Percentiles rank a stretch among this genome's conserved stretches.
phyloP scores from a whole-genome alignment of 2,113 vertebrate genomes.

The Coregonus clupeaformis region DNA sequence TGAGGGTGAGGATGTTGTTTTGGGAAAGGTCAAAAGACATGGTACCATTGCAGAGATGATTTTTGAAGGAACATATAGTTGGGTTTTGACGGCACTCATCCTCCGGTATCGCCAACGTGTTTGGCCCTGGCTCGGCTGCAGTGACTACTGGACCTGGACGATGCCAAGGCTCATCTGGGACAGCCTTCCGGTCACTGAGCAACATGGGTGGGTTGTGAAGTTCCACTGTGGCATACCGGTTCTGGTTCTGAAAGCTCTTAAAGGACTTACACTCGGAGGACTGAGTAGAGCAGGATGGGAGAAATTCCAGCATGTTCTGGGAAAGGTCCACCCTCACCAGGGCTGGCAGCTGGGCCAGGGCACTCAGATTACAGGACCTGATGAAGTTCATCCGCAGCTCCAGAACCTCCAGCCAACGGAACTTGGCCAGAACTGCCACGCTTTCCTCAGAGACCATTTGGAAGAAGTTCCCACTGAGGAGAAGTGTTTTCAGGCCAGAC shows the following conservation, averaged over 20 bases:
- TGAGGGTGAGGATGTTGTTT: constrained; percentile 73
- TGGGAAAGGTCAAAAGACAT: constrained; percentile 73
- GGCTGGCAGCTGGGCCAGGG: constrained; percentile 51
- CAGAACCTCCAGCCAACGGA: constrained; percentile 58
- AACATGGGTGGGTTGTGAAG: constrained; percentile 6
- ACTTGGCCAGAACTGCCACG: constrained; percentile 56
- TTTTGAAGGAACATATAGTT: constrained; percentile 48
- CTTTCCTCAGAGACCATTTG: constrained; percentile 49
- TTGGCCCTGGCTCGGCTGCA: background rate
- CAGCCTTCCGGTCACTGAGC: constrained; percentile 11
- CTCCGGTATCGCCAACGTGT: constrained; percentile 1
- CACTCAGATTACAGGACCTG: constrained; percentile 42
- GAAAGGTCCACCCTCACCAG: constrained; percentile 66
- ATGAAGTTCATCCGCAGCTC: constrained; percentile 79
- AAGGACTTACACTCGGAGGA: background rate
- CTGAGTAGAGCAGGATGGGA: constrained; percentile 23
- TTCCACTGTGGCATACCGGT: background rate
- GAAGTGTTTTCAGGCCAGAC: constrained; percentile 54
- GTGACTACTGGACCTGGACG: background rate
- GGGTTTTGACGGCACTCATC: constrained; percentile 2
- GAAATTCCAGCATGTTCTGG: constrained; percentile 74
- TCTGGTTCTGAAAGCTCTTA: constrained; percentile 30
- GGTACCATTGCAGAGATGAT: constrained; percentile 35
- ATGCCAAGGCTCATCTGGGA: constrained; percentile 14
- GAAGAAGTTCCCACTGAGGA: constrained; percentile 77